phyloP scores from a whole-genome alignment of 2,888 invertebrate species.

The Mechanitis messenoides region DNA sequence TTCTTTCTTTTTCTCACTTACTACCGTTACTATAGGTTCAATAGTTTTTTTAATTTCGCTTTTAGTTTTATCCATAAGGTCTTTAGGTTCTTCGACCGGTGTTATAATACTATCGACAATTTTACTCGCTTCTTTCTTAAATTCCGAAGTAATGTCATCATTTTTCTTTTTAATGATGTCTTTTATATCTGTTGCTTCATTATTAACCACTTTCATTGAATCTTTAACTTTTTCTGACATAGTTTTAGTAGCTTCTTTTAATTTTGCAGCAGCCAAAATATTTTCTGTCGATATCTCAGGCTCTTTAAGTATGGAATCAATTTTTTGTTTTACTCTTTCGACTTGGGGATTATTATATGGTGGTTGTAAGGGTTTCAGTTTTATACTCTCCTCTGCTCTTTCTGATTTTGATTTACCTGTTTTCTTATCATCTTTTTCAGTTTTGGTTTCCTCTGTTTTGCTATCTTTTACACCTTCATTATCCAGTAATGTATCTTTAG shows the following conservation, averaged over 20 bases:
- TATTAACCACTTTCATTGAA: conserved; percentile 47
- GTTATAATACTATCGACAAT: conserved; percentile 68
- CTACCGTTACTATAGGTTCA: conserved; percentile 63
- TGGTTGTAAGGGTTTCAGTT: conserved; percentile 60
- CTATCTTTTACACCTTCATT: conserved; percentile 49
- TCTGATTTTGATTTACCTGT: conserved; percentile 41
- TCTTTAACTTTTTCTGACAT: conserved; percentile 48
- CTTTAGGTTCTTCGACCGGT: conserved; percentile 64
- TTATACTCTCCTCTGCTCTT: conserved; percentile 57
- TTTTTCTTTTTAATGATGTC: conserved; percentile 49
- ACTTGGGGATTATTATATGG: conserved; percentile 71
- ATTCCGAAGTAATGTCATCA: conserved; percentile 50
- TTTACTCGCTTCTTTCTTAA: conserved; percentile 61
- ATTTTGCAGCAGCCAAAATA: conserved; percentile 47
- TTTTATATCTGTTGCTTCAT: conserved; percentile 48
- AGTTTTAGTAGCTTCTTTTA: conserved; percentile 45
- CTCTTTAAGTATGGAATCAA: conserved; percentile 66
- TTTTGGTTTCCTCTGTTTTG: conserved; percentile 34
- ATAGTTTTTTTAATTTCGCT: conserved; percentile 43
- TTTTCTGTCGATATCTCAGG: conserved; percentile 70
- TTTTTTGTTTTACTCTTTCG: conserved; percentile 67
- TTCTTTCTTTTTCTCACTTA: conserved; percentile 58
- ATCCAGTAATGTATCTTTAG: conserved; percentile 64
- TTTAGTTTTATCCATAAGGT: conserved; percentile 39
- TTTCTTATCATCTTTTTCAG: conserved; percentile 50